Percentiles rank a stretch among this genome's conserved stretches.
These are phyloP conservation scores for Caenorhabditis brenneri DNA, from an alignment of 1,140 invertebrate species.

Conservation along the genomic window DNA sequence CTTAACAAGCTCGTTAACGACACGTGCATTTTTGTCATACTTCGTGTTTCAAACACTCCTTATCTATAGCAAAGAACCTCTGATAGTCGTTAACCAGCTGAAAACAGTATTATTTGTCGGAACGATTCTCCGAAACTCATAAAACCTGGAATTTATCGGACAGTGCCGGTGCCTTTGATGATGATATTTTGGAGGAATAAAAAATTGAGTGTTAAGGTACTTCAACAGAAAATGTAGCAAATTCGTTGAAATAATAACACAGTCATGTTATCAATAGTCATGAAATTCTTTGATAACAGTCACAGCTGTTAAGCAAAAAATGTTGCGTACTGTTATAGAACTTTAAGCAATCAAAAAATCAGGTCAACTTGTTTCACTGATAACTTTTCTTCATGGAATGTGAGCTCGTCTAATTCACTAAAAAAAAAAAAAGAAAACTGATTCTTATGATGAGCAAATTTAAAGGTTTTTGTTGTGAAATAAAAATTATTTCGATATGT, in stretches of 20 bases:
- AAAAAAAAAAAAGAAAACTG: no score
- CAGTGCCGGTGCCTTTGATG: neutral
- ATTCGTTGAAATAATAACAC: constrained; percentile 38
- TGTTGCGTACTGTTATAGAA: neutral
- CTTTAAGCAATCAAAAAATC: no score
- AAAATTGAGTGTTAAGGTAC: neutral
- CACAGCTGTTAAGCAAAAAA: neutral
- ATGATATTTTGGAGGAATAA: neutral
- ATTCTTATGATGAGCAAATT: no score
- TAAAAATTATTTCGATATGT: neutral
- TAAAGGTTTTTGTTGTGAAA: neutral
- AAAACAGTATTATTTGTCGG: constrained; percentile 17
- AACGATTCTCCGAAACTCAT: constrained; percentile 37
- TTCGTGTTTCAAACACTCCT: constrained; percentile 13
- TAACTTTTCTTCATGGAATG: no score
- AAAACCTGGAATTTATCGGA: neutral
- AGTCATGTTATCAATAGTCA: neutral
- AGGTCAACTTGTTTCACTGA: no score
- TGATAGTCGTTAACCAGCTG: neutral
- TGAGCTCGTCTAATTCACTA: no score
- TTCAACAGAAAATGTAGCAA: neutral
- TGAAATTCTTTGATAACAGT: neutral
- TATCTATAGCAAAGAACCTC: neutral
- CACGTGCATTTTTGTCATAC: constrained; percentile 30
- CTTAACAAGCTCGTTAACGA: neutral